These are phyloP conservation scores for Paralvinella palmiformis DNA, from an alignment of 1,140 invertebrate species.

Conservation along the genomic window DNA sequence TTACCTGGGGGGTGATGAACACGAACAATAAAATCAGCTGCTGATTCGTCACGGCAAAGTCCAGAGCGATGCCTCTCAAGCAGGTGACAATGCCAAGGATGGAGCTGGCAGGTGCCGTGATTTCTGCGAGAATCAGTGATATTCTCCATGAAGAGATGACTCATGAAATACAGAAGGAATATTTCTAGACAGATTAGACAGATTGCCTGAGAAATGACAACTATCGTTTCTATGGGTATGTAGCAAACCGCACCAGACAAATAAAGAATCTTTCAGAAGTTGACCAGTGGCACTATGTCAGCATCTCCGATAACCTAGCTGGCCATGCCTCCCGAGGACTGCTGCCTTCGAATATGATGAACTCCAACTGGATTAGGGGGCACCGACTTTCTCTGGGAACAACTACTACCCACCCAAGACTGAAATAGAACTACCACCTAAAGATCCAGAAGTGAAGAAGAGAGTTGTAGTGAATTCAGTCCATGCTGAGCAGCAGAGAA, in stretches of 20 bases:
- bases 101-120: slow-evolving; percentile 18
- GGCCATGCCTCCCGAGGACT: slow-evolving; percentile 13
- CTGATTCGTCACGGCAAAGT: slow-evolving; percentile 19
- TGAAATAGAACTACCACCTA: background rate
- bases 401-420: slow-evolving; percentile 17
- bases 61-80: slow-evolving; percentile 17
- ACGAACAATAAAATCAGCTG: background rate
- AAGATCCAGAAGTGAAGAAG: slow-evolving; percentile 12
- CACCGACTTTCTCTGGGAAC: slow-evolving; percentile 16
- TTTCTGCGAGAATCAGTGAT: background rate
- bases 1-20: slow-evolving; percentile 10
- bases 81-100: slow-evolving; percentile 19
- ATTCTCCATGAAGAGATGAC: background rate
- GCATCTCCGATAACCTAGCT: slow-evolving; percentile 3
- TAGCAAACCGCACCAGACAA: slow-evolving; percentile 10
- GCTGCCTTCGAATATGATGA: background rate
- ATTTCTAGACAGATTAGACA: slow-evolving; percentile 16
- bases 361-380: slow-evolving; percentile 10
- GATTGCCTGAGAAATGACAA: slow-evolving; percentile 18
- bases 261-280: too few species aligned
- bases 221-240: slow-evolving; percentile 15
- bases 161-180: background rate
- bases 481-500: too few species aligned
- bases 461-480: background rate
- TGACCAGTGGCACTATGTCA: slow-evolving; percentile 13